Evolutionary conservation across 2,797 vertebrate species (phyloP), one percentile per base, ranked within the genome.

Genomic region (Helostoma temminkii): DNA sequence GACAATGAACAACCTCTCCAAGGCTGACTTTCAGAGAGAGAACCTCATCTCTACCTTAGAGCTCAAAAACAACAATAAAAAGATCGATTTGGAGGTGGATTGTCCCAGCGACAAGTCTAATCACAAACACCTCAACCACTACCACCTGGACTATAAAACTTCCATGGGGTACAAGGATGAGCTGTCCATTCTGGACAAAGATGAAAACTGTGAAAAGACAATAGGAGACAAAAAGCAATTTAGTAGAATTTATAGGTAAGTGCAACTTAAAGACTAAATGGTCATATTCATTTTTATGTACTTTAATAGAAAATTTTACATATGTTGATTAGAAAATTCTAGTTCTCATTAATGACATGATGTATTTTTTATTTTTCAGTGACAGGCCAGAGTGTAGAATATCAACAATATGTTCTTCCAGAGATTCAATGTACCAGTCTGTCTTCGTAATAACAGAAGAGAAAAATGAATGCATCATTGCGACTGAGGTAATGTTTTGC

Each of bases 21-120:
- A 90, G 76, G 79, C 93, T 0, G 95, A 98, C 84, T 95, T 96
- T 83, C 98, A 99, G 92, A 97, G 95, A 83, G 98, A 97, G 90
- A 98, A 98, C 87, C 94, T 98, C 71, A 96, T 98, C 81, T 96
- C 97, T 6, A 94, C 96, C 0, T 91, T 95, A 22, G 98, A 99
- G 82, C 93, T 98, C 45, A 99, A 99, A 90, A 98, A 99, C 91
- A 99, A 95, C 68, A 99, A 99, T 86, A 99, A 98, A 94, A 96
- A 95, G 91, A 93, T 96, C 36, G 96, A 96, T 66, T 78, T 98
- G 64, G 96, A 98, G 91, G 95, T 96, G 80, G 97, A 98, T 84
- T 96, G 95, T 85, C 93, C 91, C 37, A 87, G 93, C 68, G 96
- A 97, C 80, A 99, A 98, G 91, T 95, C 94, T 1, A 97, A 99